phyloP scores from a whole-genome alignment of 2,888 invertebrate species.

The Junonia oenone region DNA sequence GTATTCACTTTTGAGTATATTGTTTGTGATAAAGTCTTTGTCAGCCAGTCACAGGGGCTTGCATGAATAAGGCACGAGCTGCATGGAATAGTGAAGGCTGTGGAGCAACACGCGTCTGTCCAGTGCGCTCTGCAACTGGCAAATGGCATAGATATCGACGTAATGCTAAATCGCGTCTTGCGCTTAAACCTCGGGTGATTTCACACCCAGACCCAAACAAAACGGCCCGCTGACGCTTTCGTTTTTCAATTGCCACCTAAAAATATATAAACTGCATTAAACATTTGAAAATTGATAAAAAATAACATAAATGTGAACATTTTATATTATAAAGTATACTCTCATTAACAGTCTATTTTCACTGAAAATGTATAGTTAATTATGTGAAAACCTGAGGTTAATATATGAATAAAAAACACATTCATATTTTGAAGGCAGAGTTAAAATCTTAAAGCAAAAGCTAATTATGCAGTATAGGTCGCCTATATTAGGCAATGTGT shows the following conservation, averaged over 20 bases:
- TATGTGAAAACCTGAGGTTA: no score
- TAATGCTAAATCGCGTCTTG: conserved; percentile 87
- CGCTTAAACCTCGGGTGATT: conserved; percentile 87
- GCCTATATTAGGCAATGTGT: no score
- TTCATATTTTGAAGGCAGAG: no score
- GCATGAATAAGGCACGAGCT: conserved; percentile 73
- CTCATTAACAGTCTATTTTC: no score
- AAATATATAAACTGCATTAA: no score
- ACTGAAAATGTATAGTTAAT: no score
- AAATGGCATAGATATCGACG: conserved; percentile 84
- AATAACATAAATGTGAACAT: no score
- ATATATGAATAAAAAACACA: no score
- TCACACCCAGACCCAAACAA: conserved; percentile 87
- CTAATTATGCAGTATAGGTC: no score
- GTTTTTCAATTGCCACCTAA: conserved; percentile 81
- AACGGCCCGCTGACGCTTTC: conserved; percentile 81
- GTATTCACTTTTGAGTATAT: background rate
- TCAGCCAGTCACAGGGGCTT: conserved; percentile 63
- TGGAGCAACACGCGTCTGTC: conserved; percentile 62
- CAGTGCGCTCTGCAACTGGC: conserved; percentile 81
- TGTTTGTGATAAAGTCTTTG: conserved; percentile 36
- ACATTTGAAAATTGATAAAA: no score
- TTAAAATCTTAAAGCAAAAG: no score
- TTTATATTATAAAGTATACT: no score
- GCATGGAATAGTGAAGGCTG: conserved; percentile 76